Percentiles rank a stretch among this genome's conserved stretches.
These are phyloP conservation scores for Charaxes varanes DNA, from an alignment of 1,140 invertebrate genomes.

Conservation along the genomic window DNA sequence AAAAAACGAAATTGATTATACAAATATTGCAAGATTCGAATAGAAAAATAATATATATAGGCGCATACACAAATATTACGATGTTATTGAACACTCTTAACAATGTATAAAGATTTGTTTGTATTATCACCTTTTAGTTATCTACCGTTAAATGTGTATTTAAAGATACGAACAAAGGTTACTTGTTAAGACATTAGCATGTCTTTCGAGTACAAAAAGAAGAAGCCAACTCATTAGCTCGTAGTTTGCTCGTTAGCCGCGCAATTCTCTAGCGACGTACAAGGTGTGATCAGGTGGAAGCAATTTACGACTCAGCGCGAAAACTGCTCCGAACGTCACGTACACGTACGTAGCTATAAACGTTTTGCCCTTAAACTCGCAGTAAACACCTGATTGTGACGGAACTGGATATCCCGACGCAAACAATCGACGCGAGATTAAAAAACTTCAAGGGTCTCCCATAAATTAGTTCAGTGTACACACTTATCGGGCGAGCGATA, in stretches of 20 bases:
- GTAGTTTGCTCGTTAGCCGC: slow-evolving; percentile 38
- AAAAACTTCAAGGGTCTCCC: not conserved
- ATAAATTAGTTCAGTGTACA: too few species aligned
- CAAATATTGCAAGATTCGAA: too few species aligned
- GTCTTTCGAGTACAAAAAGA: not conserved
- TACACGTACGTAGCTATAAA: slow-evolving; percentile 1
- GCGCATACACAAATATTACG: too few species aligned
- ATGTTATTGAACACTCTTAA: too few species aligned
- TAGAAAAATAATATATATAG: too few species aligned
- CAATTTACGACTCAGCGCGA: slow-evolving; percentile 21
- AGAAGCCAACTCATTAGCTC: slow-evolving; percentile 29
- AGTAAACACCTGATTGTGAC: slow-evolving; percentile 4
- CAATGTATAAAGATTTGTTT: too few species aligned
- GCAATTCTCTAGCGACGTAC: slow-evolving; percentile 33
- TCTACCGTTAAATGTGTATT: too few species aligned
- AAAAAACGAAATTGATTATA: too few species aligned
- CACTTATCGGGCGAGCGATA: too few species aligned
- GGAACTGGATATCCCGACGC: not conserved
- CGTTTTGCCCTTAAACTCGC: not conserved
- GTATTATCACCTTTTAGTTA: too few species aligned
- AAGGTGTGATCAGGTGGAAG: slow-evolving; percentile 33
- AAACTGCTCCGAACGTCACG: slow-evolving; percentile 17
- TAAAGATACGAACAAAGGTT: not conserved
- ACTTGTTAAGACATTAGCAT: slow-evolving; percentile 22
- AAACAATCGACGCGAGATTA: not conserved